phyloP scores from a whole-genome alignment of 2,113 vertebrate species.

The Notarius lentiginosus region DNA sequence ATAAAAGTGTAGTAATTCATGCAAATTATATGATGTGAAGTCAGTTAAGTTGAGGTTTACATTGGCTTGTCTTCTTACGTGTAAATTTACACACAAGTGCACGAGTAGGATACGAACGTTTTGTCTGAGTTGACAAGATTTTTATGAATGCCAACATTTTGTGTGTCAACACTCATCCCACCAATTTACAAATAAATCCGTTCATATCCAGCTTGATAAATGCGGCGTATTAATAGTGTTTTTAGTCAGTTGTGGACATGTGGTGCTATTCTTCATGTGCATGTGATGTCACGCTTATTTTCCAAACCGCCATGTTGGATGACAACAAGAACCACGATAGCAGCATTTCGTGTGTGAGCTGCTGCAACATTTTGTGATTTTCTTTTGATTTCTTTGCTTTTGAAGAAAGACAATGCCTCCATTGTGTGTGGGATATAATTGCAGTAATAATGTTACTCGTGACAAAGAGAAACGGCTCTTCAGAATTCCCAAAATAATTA shows the following conservation, averaged over 20 bases:
- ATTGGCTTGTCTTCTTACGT: neutral
- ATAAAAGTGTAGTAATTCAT: neutral
- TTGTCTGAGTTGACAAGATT: neutral
- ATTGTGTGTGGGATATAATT: too few species aligned
- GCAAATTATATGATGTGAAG: neutral
- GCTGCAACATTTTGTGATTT: too few species aligned
- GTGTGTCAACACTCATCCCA: neutral
- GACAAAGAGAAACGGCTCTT: too few species aligned
- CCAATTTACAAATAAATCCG: neutral
- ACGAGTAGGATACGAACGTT: neutral
- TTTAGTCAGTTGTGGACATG: neutral
- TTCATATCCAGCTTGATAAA: neutral
- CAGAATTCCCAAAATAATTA: too few species aligned
- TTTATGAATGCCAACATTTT: neutral
- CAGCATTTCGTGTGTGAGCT: too few species aligned
- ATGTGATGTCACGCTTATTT: too few species aligned
- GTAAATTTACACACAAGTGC: neutral
- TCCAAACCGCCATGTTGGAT: too few species aligned
- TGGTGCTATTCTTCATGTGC: neutral
- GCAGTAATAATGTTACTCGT: too few species aligned
- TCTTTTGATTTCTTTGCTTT: too few species aligned
- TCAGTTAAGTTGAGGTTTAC: neutral
- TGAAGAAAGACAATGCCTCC: too few species aligned
- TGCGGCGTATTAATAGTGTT: neutral
- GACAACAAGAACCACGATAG: too few species aligned